Evolutionary conservation across 2,888 invertebrate genomes (phyloP).

Genomic region (Metellina segmentata): DNA sequence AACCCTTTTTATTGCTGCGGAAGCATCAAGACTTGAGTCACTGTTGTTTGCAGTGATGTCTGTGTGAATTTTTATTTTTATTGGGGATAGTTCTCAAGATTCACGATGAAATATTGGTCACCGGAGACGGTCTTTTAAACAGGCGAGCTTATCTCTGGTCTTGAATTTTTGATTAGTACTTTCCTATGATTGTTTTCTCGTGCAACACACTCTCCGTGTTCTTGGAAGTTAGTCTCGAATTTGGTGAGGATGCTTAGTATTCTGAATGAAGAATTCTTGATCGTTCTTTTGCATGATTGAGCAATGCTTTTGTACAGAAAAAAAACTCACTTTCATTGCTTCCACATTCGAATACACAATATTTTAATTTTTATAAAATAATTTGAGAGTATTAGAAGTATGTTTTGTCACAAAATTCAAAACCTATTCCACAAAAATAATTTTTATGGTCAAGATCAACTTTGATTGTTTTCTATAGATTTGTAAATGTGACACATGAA

Average conservation of each 20-base stretch:
- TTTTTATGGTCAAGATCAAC: too few species aligned
- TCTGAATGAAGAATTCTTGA: conserved; percentile 31
- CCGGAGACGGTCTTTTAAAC: conserved; percentile 41
- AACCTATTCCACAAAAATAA: too few species aligned
- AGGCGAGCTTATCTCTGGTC: conserved; percentile 3
- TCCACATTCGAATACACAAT: too few species aligned
- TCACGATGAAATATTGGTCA: conserved; percentile 55
- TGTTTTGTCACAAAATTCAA: not conserved
- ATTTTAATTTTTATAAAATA: too few species aligned
- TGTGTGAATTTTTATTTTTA: not conserved
- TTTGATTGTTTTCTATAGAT: too few species aligned
- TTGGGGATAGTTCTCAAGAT: not conserved
- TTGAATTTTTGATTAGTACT: conserved; percentile 61
- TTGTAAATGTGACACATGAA: too few species aligned
- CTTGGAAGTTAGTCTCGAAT: conserved; percentile 1
- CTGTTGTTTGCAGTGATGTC: not conserved
- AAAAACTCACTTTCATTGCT: not conserved
- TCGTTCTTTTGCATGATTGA: not conserved
- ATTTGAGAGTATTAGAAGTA: not conserved
- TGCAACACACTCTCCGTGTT: conserved; percentile 16
- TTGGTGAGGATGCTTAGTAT: not conserved
- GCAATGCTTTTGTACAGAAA: not conserved
- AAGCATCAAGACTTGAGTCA: not conserved
- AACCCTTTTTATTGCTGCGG: not conserved
- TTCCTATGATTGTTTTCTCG: conserved; percentile 24